phyloP scores from a whole-genome alignment of 2,797 vertebrate species.

The Lates japonicus region DNA sequence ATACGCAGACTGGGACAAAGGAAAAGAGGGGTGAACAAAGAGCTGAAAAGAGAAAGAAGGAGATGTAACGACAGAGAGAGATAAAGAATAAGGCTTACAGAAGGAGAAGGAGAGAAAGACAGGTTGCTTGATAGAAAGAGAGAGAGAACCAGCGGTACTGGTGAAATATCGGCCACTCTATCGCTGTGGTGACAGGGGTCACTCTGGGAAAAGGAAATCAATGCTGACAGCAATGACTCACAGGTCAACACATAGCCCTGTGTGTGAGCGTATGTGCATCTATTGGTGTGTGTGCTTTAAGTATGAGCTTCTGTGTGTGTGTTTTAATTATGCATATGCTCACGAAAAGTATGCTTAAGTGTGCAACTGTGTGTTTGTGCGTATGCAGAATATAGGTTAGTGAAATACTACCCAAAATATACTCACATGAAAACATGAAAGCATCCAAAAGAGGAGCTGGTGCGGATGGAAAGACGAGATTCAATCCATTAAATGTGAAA shows the following conservation, averaged over 20 bases:
- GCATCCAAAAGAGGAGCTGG: conserved; percentile 4
- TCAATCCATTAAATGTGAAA: conserved; percentile 18
- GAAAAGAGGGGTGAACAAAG: background rate
- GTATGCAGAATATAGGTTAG: background rate
- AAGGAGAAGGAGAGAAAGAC: conserved; percentile 1
- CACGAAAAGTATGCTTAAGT: conserved; percentile 28
- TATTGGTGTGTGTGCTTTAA: conserved; percentile 28
- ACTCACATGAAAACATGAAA: conserved; percentile 4
- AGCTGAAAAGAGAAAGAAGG: conserved; percentile 13
- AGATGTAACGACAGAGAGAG: background rate
- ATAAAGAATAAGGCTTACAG: conserved; percentile 16
- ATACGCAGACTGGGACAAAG: background rate
- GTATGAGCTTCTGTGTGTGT: conserved; percentile 26
- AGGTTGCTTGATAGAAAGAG: conserved; percentile 29
- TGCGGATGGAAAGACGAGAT: conserved; percentile 1
- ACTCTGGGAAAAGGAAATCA: conserved; percentile 89
- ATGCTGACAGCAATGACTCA: conserved; percentile 89
- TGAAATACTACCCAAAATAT: background rate
- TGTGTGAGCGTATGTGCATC: conserved; percentile 33
- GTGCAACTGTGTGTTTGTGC: conserved; percentile 15
- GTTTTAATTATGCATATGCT: conserved; percentile 62
- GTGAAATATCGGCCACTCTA: conserved; percentile 86
- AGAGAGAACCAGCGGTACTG: conserved; percentile 52
- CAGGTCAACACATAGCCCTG: conserved; percentile 81
- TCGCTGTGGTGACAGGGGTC: conserved; percentile 86